Evolutionary conservation across 2,113 vertebrate genomes (phyloP).

Genomic region (Symphodus melops): DNA sequence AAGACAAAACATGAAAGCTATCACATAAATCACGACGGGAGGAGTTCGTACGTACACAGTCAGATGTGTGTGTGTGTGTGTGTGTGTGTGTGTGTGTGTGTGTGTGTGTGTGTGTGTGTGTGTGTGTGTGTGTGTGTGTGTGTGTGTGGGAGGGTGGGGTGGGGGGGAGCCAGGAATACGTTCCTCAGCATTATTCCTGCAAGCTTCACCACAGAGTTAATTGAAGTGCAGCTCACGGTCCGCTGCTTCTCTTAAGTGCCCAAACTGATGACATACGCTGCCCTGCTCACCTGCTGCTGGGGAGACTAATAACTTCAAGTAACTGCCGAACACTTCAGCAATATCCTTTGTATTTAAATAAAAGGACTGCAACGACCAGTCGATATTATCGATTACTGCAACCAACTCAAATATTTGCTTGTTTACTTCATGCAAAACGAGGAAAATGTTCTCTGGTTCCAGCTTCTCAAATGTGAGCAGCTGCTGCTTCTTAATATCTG

Average conservation of each 20-base stretch:
- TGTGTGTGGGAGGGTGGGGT: too few species aligned
- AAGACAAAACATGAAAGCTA: too few species aligned
- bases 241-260: slow-evolving; percentile 14
- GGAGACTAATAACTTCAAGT: background rate
- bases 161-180: slow-evolving; percentile 6
- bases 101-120: too few species aligned
- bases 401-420: background rate
- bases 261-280: slow-evolving; percentile 25
- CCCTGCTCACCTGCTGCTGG: slow-evolving; percentile 13
- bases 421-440: too few species aligned
- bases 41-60: too few species aligned
- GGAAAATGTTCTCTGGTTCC: too few species aligned
- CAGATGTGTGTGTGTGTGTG: too few species aligned
- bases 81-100: too few species aligned
- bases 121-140: too few species aligned
- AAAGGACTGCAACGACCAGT: background rate
- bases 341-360: background rate
- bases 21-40: too few species aligned
- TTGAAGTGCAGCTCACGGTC: slow-evolving; percentile 31
- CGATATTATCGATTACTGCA: background rate
- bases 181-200: slow-evolving; percentile 47
- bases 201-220: slow-evolving; percentile 28
- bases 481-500: too few species aligned
- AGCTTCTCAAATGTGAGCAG: too few species aligned
- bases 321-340: background rate